Evolutionary conservation across 2,113 vertebrate genomes (phyloP).

Genomic region (Onychostoma macrolepis): DNA sequence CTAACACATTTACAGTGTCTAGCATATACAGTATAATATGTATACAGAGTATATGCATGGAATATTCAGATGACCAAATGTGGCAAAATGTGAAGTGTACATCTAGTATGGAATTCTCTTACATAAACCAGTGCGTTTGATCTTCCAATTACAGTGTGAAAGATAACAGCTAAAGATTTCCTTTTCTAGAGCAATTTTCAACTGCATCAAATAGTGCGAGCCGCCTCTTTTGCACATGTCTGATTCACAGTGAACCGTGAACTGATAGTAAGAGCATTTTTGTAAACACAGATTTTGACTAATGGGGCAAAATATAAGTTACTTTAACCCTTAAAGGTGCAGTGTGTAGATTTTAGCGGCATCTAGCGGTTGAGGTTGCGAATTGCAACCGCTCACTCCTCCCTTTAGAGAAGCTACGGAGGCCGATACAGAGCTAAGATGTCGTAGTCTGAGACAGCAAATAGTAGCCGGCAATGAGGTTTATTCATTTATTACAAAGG

Average conservation of each 20-base stretch:
- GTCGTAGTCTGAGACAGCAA: no score
- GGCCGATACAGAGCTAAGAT: no score
- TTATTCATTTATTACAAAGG: no score
- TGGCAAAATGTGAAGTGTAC: neutral
- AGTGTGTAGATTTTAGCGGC: no score
- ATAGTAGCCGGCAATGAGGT: no score
- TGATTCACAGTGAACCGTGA: neutral
- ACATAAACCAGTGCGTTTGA: neutral
- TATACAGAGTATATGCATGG: no score
- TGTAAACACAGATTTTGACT: neutral
- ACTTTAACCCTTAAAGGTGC: no score
- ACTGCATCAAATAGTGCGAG: neutral
- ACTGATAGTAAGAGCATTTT: neutral
- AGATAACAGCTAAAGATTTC: neutral
- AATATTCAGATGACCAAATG: neutral
- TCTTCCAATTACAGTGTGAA: neutral
- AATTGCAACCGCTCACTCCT: no score
- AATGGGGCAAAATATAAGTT: neutral
- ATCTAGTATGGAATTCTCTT: neutral
- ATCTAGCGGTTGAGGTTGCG: no score
- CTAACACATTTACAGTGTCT: neutral
- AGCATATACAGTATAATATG: neutral
- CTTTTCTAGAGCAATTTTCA: neutral
- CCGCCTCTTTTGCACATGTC: neutral
- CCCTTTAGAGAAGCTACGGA: no score